Conservation (phyloP, 2,113 vertebrate species). For the Stegastes partitus region DNA sequence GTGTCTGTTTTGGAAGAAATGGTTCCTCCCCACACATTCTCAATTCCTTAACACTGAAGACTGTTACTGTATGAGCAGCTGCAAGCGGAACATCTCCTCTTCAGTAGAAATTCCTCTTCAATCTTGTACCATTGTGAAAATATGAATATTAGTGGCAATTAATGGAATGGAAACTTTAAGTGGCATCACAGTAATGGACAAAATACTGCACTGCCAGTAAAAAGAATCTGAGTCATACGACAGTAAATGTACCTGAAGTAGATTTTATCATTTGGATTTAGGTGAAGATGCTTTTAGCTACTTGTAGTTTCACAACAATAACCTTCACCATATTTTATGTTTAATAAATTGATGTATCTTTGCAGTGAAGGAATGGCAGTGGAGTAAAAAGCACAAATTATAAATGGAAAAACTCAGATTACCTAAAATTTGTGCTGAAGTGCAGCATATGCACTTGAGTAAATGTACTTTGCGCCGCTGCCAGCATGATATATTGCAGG, state of each 20-base stretch:
- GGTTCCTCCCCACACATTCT: slow-evolving; percentile 10
- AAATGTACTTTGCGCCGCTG: background rate
- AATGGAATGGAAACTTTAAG: background rate
- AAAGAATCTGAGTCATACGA: background rate
- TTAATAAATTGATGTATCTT: too few species aligned
- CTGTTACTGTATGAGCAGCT: slow-evolving; percentile 19
- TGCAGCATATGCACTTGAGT: too few species aligned
- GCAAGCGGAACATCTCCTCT: slow-evolving; percentile 30
- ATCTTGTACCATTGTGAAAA: background rate
- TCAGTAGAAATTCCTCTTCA: background rate
- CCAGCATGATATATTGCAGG: background rate
- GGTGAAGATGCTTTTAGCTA: background rate
- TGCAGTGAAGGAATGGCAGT: too few species aligned
- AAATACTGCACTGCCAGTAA: background rate
- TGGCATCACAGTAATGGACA: background rate
- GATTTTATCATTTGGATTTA: background rate
- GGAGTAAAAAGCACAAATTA: too few species aligned
- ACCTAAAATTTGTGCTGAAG: background rate
- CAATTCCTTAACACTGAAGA: slow-evolving; percentile 1
- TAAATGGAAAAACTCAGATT: too few species aligned
- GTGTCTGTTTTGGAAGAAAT: slow-evolving; percentile 32
- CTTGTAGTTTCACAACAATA: too few species aligned
- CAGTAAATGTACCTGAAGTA: background rate
- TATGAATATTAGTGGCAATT: background rate
- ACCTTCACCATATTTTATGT: too few species aligned